Base-by-base conservation (phyloP, 2,888 invertebrate genomes). In the Agriopis marginaria region DNA sequence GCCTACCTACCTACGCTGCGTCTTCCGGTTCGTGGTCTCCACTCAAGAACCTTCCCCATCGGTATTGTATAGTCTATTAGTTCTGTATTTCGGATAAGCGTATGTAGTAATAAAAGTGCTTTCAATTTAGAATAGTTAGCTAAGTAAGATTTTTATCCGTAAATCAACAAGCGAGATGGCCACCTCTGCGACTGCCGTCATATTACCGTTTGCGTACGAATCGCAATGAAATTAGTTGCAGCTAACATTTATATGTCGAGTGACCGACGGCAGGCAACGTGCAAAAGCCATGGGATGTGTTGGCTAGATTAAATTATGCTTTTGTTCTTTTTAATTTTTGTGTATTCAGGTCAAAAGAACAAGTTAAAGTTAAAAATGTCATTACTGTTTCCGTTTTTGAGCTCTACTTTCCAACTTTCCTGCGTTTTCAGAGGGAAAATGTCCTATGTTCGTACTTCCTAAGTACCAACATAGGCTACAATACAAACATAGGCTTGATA, bases 171-270 rank as follows among this genome's bases (percentile, higher is more conserved):
- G 6, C 10, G 23, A 51, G 5, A 49, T 64, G 49, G 59, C 42
- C 39, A 55, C 55, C 55, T 40, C 14, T 23, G 12, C 49, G 66
- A 65, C 66, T 66, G 70, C 75, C 62, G 74, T 74, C 75, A 76
- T 69, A 73, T 76, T 74, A 76, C 63, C 68, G 72, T 54, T 62
- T 70, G 71, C 70, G 44, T 61, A 75, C 55, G 61, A 72, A 68
- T 65, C 61, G 63, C 71, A 74, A 75, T 74, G 68, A 68, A 74
- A 77, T 77, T 77, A 77, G 76, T 73, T 71, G 66, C 73, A 72
- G 51, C 72, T 66, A 71, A 66, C 73, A 71, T 70, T 45, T 72
- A 68, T 70, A 74, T 66, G 72, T 66, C 17, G 45, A 74, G 64
- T 67, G 69, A 71, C 67, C 74, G 72, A 70, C 74, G 68, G 56